phyloP scores from a whole-genome alignment of 2,113 vertebrate species.

The Hylia prasina region DNA sequence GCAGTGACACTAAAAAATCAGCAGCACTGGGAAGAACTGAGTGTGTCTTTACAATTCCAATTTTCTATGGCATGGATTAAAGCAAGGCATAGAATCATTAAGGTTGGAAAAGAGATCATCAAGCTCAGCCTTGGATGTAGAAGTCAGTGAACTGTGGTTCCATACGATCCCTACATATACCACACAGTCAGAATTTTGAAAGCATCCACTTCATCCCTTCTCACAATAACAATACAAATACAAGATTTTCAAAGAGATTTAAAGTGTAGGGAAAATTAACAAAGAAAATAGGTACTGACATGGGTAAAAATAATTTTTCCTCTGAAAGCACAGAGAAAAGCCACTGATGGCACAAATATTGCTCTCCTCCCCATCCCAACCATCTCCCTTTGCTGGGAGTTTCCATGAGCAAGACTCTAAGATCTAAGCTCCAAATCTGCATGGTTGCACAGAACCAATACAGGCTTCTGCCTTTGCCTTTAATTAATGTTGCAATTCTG shows the following conservation, averaged over 20 bases:
- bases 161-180: neutral
- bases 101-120: neutral
- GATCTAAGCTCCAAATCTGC: neutral
- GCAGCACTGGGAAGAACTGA: neutral
- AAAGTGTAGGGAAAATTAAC: neutral
- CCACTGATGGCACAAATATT: neutral
- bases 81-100: neutral
- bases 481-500: neutral
- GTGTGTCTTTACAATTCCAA: accelerated
- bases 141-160: neutral
- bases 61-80: neutral
- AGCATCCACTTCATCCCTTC: neutral
- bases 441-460: neutral
- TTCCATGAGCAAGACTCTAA: neutral
- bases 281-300: neutral
- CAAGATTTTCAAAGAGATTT: neutral
- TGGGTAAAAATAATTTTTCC: neutral
- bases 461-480: neutral
- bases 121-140: neutral
- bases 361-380: neutral
- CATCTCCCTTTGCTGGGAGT: neutral
- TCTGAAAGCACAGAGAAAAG: neutral
- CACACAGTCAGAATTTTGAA: neutral
- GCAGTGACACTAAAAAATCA: neutral
- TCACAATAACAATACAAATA: neutral